These are phyloP conservation scores for Narcine bancroftii DNA, from an alignment of 2,113 vertebrate species.

Conservation along the genomic window DNA sequence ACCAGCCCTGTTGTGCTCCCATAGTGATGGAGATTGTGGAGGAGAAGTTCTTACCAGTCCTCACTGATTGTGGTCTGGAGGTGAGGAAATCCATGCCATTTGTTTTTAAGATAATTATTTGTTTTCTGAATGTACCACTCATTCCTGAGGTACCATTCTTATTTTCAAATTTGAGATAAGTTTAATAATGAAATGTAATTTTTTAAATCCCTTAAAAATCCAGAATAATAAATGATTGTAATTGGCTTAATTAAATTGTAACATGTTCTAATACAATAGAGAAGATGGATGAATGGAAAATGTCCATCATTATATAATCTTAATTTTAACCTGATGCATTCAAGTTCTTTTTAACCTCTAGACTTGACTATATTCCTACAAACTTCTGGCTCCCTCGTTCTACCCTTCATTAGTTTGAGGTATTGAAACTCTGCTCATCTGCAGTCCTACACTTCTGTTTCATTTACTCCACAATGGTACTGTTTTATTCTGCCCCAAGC, in stretches of 20 bases:
- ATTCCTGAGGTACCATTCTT: neutral
- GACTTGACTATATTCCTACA: too few species aligned
- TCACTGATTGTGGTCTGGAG: too few species aligned
- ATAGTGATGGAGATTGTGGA: too few species aligned
- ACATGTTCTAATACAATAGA: neutral
- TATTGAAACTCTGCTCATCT: too few species aligned
- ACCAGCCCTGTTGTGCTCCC: too few species aligned
- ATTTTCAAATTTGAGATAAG: neutral
- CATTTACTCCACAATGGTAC: too few species aligned
- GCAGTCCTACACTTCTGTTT: too few species aligned
- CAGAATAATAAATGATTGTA: neutral
- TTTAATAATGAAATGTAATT: neutral
- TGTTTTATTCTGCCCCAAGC: too few species aligned
- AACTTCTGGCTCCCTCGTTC: too few species aligned
- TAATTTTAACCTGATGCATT: neutral
- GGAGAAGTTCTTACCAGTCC: too few species aligned
- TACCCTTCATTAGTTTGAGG: too few species aligned
- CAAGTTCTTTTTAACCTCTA: neutral
- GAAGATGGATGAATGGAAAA: neutral
- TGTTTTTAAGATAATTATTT: neutral
- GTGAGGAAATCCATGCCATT: too few species aligned
- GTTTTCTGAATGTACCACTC: neutral
- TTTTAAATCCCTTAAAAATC: neutral
- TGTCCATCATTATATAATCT: constrained; percentile 34
- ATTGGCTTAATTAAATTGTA: neutral